Percentiles rank a stretch among this genome's conserved stretches.
These are phyloP conservation scores for Meleagris gallopavo DNA, from an alignment of 2,113 vertebrate species.

Conservation along the genomic window DNA sequence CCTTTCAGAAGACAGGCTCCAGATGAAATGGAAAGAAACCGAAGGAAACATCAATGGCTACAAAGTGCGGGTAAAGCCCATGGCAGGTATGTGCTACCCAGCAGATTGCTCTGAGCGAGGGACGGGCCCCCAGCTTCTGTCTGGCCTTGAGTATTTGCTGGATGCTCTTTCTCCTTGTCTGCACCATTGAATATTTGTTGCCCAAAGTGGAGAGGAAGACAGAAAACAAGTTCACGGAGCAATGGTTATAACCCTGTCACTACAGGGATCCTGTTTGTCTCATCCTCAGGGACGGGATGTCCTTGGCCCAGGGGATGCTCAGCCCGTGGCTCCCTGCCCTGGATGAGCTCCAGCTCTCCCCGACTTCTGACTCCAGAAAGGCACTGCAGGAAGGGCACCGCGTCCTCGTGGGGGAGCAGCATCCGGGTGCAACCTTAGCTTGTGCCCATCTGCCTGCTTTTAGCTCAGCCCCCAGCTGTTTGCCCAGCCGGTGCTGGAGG, in stretches of 20 bases:
- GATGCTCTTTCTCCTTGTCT: not conserved
- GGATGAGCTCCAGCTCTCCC: not conserved
- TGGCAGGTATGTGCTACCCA: slow-evolving; percentile 82
- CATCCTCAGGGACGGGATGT: not conserved
- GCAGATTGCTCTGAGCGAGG: not conserved
- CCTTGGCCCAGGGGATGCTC: not conserved
- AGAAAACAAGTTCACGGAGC: not conserved
- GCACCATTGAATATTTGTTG: not conserved
- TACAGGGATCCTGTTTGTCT: not conserved
- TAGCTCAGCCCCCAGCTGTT: slow-evolving; percentile 49
- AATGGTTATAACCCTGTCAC: not conserved
- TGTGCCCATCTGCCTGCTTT: not conserved
- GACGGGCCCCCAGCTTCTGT: not conserved
- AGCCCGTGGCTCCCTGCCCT: not conserved
- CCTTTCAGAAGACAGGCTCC: slow-evolving; percentile 90
- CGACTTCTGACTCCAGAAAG: rapidly evolving
- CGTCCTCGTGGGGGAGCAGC: rapidly evolving
- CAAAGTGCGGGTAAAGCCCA: slow-evolving; percentile 89
- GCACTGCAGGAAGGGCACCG: not conserved
- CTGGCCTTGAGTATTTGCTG: not conserved
- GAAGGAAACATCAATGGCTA: slow-evolving; percentile 87
- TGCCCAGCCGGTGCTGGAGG: not conserved
- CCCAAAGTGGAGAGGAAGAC: not conserved
- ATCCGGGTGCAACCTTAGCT: not conserved
- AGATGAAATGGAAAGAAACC: slow-evolving; percentile 93